phyloP scores from a whole-genome alignment of 2,797 vertebrate species.

The Pipistrellus pipistrellus region DNA sequence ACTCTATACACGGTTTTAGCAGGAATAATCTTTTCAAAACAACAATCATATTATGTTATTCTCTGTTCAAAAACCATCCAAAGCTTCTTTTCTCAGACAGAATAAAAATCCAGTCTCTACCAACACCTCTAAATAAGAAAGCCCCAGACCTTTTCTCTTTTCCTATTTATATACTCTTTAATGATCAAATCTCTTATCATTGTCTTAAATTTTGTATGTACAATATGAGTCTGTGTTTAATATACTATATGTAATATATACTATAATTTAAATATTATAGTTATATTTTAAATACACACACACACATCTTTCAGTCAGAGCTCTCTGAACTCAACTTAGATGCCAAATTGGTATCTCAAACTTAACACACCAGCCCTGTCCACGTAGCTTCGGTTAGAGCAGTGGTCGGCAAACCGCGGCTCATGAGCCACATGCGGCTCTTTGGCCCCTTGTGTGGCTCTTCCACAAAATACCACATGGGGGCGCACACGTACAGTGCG shows the following conservation, averaged over 20 bases:
- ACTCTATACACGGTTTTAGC: background rate
- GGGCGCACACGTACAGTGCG: too few species aligned
- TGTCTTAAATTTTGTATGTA: background rate
- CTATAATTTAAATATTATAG: background rate
- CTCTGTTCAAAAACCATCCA: constrained; percentile 52
- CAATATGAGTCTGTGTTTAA: background rate
- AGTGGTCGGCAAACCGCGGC: background rate
- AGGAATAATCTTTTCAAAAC: constrained; percentile 20
- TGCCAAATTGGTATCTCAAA: constrained; percentile 5
- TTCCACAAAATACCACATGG: too few species aligned
- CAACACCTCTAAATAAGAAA: constrained; percentile 30
- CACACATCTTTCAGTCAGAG: background rate
- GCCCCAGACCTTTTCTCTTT: background rate
- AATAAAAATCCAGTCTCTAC: constrained; percentile 23
- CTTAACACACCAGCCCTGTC: background rate
- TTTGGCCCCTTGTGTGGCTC: too few species aligned
- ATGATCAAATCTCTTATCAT: background rate
- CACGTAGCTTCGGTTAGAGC: background rate
- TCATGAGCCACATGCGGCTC: too few species aligned
- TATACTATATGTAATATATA: background rate
- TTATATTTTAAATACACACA: background rate
- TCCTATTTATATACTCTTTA: background rate
- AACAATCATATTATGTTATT: constrained; percentile 6
- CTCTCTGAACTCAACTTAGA: background rate
- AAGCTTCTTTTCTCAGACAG: constrained; percentile 43